Percentiles rank a stretch among this genome's conserved stretches.
Evolutionary conservation across 2,888 invertebrate genomes (phyloP).

Genomic region (Venusia cambrica): DNA sequence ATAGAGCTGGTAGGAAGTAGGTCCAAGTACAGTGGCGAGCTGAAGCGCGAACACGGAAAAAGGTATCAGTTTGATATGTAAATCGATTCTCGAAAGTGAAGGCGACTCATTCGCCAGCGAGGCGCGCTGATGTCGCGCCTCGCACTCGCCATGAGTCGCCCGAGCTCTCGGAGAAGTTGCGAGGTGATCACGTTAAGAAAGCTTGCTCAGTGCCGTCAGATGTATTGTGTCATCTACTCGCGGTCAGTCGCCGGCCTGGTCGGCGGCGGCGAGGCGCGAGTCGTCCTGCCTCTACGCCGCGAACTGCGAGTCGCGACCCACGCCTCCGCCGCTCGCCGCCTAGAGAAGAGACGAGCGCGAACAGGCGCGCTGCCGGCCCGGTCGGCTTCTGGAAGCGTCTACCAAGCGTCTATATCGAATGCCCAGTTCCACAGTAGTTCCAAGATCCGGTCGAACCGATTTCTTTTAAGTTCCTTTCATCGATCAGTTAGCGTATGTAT

Average conservation of each 20-base stretch:
- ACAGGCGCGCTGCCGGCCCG: constrained; percentile 41
- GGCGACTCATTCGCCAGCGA: constrained; percentile 63
- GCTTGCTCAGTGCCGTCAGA: constrained; percentile 82
- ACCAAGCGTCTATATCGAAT: constrained; percentile 79
- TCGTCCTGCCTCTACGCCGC: constrained; percentile 43
- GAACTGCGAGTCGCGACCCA: too few species aligned
- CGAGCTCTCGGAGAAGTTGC: constrained; percentile 64
- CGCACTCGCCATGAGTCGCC: constrained; percentile 62
- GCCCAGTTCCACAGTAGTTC: constrained; percentile 63
- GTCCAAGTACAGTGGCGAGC: constrained; percentile 99
- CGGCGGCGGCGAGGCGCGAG: constrained; percentile 38
- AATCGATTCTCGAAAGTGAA: constrained; percentile 67
- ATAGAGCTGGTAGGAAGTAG: constrained; percentile 99
- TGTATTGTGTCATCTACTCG: constrained; percentile 82
- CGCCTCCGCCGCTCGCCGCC: constrained; percentile 21
- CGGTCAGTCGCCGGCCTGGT: constrained; percentile 52
- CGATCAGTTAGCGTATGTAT: constrained; percentile 77
- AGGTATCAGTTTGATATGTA: constrained; percentile 88
- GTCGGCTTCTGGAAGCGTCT: constrained; percentile 66
- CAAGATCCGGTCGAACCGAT: constrained; percentile 73
- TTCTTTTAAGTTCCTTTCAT: constrained; percentile 79
- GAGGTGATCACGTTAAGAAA: constrained; percentile 72
- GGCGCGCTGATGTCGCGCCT: constrained; percentile 34
- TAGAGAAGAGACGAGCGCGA: constrained; percentile 45
- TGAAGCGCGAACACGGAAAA: constrained; percentile 99